A percentile compares a stretch with the other conserved stretches of the same genome.
Conservation (phyloP, 2,797 vertebrate species). For the Peromyscus attwateri region DNA sequence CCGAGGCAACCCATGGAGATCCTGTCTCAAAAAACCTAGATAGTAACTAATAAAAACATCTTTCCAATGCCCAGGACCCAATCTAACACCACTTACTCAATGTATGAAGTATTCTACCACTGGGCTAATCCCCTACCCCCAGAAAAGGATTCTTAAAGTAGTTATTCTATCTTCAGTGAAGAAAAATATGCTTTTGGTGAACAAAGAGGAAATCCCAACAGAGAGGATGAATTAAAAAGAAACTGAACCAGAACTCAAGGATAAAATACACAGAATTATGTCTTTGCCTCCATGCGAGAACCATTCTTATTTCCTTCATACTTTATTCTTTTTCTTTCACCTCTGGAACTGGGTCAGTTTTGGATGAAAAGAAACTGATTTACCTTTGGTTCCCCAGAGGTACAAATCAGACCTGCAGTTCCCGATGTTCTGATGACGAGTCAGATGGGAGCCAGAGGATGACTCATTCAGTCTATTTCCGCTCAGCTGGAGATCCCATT, state of each 20-base stretch:
- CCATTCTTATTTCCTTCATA: background rate
- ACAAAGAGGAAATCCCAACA: conserved; percentile 30
- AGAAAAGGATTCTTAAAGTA: conserved; percentile 51
- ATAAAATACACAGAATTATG: background rate
- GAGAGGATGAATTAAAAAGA: conserved; percentile 7
- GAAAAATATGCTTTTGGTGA: conserved; percentile 32
- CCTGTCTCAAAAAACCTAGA: background rate
- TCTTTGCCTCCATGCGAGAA: background rate
- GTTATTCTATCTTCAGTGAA: conserved; percentile 35
- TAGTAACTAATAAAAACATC: background rate
- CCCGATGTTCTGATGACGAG: background rate
- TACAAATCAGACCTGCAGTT: background rate
- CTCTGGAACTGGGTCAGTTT: background rate
- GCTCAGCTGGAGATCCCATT: conserved; percentile 29
- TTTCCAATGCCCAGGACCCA: conserved; percentile 28
- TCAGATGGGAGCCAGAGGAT: background rate
- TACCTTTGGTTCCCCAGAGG: conserved; percentile 3
- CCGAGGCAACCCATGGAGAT: background rate
- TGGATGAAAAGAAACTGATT: background rate
- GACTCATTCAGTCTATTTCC: conserved; percentile 40
- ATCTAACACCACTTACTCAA: conserved; percentile 52
- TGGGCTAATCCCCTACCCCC: background rate
- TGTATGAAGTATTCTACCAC: background rate
- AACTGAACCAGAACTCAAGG: conserved; percentile 7
- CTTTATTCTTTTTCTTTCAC: conserved; percentile 15